These are phyloP conservation scores for Perodicticus potto DNA, from an alignment of 2,797 vertebrate genomes.

Conservation along the genomic window DNA sequence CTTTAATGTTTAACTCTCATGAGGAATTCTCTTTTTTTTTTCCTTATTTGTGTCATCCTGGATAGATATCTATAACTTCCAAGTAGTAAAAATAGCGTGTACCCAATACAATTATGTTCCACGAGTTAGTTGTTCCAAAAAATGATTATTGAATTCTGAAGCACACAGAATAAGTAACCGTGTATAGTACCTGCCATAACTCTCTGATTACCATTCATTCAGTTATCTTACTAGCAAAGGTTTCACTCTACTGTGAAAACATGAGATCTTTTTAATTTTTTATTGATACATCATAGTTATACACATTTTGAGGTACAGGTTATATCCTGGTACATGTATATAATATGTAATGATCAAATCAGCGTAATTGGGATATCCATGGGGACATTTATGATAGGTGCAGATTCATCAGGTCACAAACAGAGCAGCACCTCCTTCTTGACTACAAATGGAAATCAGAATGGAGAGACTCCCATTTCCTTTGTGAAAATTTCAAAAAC, in stretches of 20 bases:
- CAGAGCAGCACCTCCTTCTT: background rate
- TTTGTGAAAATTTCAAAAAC: background rate
- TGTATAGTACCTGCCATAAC: background rate
- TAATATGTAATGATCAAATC: background rate
- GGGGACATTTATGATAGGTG: background rate
- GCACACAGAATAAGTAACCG: background rate
- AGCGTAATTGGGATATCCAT: background rate
- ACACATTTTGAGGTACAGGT: background rate
- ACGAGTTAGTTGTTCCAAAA: conserved; percentile 18
- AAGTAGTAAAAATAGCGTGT: background rate
- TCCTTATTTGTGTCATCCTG: background rate
- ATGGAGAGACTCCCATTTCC: background rate
- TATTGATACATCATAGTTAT: background rate
- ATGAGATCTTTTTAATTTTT: background rate
- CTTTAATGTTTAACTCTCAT: background rate
- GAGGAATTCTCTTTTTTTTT: background rate
- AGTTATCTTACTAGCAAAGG: background rate
- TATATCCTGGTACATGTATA: background rate
- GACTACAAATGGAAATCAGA: background rate
- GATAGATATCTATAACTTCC: background rate
- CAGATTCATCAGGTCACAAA: background rate
- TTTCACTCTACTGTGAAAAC: background rate
- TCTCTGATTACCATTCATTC: background rate
- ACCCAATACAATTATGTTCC: background rate
- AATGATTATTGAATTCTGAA: conserved; percentile 1